Conservation (phyloP, 1,140 invertebrate species). For the Drosophila ironensis region DNA sequence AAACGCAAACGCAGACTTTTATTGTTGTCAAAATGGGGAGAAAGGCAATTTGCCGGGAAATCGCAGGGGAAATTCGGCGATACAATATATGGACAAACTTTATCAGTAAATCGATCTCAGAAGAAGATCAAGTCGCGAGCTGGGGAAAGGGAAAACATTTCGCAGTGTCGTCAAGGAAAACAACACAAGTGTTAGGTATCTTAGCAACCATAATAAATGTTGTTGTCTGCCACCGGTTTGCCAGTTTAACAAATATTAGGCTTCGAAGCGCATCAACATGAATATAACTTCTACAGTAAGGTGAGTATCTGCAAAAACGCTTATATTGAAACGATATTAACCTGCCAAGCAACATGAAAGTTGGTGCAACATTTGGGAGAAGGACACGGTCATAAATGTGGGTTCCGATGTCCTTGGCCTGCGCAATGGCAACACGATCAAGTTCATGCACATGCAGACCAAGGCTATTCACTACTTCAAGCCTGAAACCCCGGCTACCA, state of each 20-base stretch:
- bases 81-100: neutral
- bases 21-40: neutral
- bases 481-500: conserved; percentile 48
- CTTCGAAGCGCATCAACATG: conserved; percentile 30
- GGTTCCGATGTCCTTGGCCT: conserved; percentile 61
- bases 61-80: conserved; percentile 39
- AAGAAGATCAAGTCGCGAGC: neutral
- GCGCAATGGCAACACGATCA: conserved; percentile 47
- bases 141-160: neutral
- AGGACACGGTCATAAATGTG: conserved; percentile 41
- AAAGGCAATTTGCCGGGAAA: conserved; percentile 1
- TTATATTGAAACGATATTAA: no score
- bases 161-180: conserved; percentile 15
- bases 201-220: conserved; percentile 37
- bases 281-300: conserved; percentile 56
- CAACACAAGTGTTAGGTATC: neutral
- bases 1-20: neutral
- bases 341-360: neutral
- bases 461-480: conserved; percentile 43
- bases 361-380: conserved; percentile 53
- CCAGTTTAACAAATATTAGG: neutral
- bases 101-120: neutral
- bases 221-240: conserved; percentile 3
- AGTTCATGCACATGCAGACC: conserved; percentile 57
- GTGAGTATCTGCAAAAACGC: conserved; percentile 2